A percentile compares a stretch with the other conserved stretches of the same genome.
Evolutionary conservation across 2,797 vertebrate genomes (phyloP).

Genomic region (Gymnocypris eckloni): DNA sequence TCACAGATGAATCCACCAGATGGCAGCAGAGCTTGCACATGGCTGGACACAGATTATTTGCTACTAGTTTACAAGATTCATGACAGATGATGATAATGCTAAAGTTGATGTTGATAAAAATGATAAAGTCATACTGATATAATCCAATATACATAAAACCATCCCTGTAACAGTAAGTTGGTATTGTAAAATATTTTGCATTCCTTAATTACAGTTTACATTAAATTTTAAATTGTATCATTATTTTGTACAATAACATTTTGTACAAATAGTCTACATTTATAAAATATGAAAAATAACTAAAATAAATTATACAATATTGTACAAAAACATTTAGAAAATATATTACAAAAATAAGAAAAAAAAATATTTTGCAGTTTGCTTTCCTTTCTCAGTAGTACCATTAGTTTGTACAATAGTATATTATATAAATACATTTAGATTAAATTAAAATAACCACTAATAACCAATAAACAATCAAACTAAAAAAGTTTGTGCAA

Average conservation of each 20-base stretch:
- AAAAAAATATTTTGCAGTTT: neutral
- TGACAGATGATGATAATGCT: neutral
- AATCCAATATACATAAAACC: neutral
- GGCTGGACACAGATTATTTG: neutral
- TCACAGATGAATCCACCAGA: conserved; percentile 42
- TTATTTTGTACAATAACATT: too few relatives aligned
- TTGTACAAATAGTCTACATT: neutral
- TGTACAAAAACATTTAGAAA: neutral
- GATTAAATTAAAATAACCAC: neutral
- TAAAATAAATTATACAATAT: neutral
- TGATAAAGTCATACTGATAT: neutral
- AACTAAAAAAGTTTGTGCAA: neutral
- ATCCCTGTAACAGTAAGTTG: neutral
- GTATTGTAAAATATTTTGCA: neutral
- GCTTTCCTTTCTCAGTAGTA: too few relatives aligned
- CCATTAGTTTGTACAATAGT: neutral
- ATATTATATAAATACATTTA: neutral
- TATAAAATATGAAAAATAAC: too few relatives aligned
- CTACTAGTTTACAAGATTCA: neutral
- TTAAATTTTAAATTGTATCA: neutral
- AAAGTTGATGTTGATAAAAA: neutral
- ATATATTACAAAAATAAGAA: neutral
- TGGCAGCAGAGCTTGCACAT: conserved; percentile 50
- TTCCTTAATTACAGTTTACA: neutral
- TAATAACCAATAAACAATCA: neutral